A percentile compares a stretch with the other conserved stretches of the same genome.
Conservation (phyloP, 2,113 vertebrate genomes). For the Vanacampus margaritifer region DNA sequence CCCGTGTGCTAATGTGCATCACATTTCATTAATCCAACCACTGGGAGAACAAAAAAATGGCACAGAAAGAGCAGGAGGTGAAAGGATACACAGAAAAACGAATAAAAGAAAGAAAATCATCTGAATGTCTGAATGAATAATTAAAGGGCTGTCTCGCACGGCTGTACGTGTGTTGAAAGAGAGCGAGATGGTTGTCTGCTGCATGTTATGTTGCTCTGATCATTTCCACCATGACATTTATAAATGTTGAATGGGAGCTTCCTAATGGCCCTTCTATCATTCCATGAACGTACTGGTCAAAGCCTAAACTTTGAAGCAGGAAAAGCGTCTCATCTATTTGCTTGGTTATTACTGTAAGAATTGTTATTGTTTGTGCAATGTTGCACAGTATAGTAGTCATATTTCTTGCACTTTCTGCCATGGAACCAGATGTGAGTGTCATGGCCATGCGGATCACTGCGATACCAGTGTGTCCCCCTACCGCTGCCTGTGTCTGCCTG, state of each 20-base stretch:
- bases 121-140: slow-evolving; percentile 63
- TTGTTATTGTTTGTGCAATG: not conserved
- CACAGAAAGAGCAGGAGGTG: slow-evolving; percentile 38
- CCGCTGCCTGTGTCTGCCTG: slow-evolving; percentile 77
- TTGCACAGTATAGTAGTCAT: not conserved
- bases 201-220: slow-evolving; percentile 62
- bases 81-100: slow-evolving; percentile 32
- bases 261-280: slow-evolving; percentile 45
- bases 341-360: slow-evolving; percentile 1
- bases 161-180: slow-evolving; percentile 15
- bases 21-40: slow-evolving; percentile 28
- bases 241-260: slow-evolving; percentile 69
- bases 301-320: slow-evolving; percentile 2
- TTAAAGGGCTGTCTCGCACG: slow-evolving; percentile 44
- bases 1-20: slow-evolving; percentile 5
- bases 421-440: slow-evolving; percentile 83
- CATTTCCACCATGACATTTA: slow-evolving; percentile 68
- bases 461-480: slow-evolving; percentile 75
- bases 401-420: not conserved
- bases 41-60: slow-evolving; percentile 24
- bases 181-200: slow-evolving; percentile 51
- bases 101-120: slow-evolving; percentile 41
- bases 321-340: not conserved
- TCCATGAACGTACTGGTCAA: slow-evolving; percentile 8
- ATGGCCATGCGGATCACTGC: slow-evolving; percentile 82